Base-by-base conservation (phyloP, 2,888 invertebrate genomes). In the Thymelicus sylvestris region DNA sequence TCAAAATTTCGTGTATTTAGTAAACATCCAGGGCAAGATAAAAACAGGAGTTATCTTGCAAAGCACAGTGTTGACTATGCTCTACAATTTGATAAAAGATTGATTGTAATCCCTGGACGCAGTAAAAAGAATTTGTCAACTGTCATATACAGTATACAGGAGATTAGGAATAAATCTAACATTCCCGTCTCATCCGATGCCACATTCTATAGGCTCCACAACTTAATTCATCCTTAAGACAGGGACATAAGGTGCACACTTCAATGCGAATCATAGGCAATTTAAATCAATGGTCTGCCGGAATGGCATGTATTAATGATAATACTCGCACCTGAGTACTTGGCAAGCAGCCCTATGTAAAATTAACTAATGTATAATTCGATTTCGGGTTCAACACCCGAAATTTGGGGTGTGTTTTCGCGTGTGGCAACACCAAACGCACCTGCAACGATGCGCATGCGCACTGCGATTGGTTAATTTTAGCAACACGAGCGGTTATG, bases 391-490 rank as follows among this genome's bases (percentile, higher is more conserved):
- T 80, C 77, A 79, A 75, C 77, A 77, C 80, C 81, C 79, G 59
- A 81, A 81, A 80, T 76, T 77, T 78, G 73, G 82, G 86, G 81
- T 83, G 78, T 75, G 80, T 83, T 82, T 82, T 84, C 76, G 79
- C 76, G 70, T 75, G 76, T 79, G 84, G 89, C 88, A 89, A 87
- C 88, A 87, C 84, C 48, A 74, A 48, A 67, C 80, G 82, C 90
- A 92, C 91, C 92, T 92, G 92, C 90, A 87, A 72, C 81, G 89
- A 89, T 89, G 90, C 90, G 90, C 87, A 74, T 73, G 86, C 87
- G 87, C 87, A 84, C 57, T 80, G 77, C 83, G 79, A 86, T 87
- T 82, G 84, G 86, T 83, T 92, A 92, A 91, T 86, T 88, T 87
- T 92, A 92, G 87, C 76, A n/a, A n/a, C n/a, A 77, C 59, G 77